Evolutionary conservation across 2,113 vertebrate species (phyloP).

Genomic region (Erinaceus europaeus): DNA sequence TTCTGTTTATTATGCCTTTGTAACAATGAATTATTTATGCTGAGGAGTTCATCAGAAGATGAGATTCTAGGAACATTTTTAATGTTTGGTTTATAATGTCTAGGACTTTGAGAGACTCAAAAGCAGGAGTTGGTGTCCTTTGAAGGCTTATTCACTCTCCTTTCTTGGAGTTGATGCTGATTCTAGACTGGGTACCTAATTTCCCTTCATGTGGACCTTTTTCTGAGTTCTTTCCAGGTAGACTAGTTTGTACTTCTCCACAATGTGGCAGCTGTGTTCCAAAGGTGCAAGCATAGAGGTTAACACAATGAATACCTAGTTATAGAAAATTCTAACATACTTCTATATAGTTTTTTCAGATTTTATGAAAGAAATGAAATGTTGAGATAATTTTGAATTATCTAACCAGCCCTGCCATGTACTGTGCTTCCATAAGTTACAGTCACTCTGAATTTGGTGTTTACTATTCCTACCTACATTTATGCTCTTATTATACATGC

Average conservation of each 20-base stretch:
- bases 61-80: neutral
- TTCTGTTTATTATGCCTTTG: neutral
- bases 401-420: neutral
- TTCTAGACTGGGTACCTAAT: neutral
- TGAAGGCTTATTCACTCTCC: neutral
- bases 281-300: neutral
- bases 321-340: neutral
- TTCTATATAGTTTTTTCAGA: neutral
- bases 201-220: neutral
- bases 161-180: neutral
- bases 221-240: neutral
- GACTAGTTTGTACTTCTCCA: slow-evolving; percentile 3
- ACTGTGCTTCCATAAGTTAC: neutral
- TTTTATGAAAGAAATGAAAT: slow-evolving; percentile 7
- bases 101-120: neutral
- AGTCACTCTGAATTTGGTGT: neutral
- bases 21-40: slow-evolving; percentile 6
- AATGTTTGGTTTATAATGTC: neutral
- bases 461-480: neutral
- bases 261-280: neutral
- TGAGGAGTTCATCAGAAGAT: neutral
- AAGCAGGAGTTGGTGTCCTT: neutral
- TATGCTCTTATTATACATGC: neutral
- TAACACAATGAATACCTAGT: neutral
- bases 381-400: neutral